Conservation (phyloP, 1,140 invertebrate species). For the Bombus sibiricus region DNA sequence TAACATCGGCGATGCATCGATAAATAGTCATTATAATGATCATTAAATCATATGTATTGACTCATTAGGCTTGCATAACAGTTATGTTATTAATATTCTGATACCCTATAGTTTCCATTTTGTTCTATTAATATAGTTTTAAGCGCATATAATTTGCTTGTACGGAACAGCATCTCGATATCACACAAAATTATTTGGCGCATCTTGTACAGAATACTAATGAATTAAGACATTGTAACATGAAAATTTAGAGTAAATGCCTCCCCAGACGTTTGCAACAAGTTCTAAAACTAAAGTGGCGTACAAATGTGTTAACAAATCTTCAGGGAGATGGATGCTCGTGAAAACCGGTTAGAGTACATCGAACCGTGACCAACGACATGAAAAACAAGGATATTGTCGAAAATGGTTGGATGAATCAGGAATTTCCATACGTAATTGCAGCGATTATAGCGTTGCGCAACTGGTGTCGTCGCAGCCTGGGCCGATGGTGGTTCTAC, state of each 20-base stretch:
- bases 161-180: background rate
- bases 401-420: conserved; percentile 77
- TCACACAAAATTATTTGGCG: background rate
- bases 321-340: background rate
- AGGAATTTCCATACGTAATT: conserved; percentile 82
- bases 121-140: too few species aligned
- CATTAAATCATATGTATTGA: too few species aligned
- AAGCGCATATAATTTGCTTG: background rate
- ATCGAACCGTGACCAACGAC: conserved; percentile 52
- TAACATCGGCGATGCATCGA: too few species aligned
- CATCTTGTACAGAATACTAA: too few species aligned
- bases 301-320: background rate
- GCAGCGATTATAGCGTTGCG: conserved; percentile 75
- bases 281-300: too few species aligned
- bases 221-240: background rate
- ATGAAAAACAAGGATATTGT: conserved; percentile 59
- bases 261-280: too few species aligned
- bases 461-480: conserved; percentile 74
- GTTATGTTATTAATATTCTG: too few species aligned
- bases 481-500: conserved; percentile 54
- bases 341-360: background rate
- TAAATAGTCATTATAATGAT: too few species aligned
- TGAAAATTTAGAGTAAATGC: background rate
- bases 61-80: too few species aligned
- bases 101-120: too few species aligned